phyloP scores from a whole-genome alignment of 1,140 invertebrate species.

The Drosophila setifemur region DNA sequence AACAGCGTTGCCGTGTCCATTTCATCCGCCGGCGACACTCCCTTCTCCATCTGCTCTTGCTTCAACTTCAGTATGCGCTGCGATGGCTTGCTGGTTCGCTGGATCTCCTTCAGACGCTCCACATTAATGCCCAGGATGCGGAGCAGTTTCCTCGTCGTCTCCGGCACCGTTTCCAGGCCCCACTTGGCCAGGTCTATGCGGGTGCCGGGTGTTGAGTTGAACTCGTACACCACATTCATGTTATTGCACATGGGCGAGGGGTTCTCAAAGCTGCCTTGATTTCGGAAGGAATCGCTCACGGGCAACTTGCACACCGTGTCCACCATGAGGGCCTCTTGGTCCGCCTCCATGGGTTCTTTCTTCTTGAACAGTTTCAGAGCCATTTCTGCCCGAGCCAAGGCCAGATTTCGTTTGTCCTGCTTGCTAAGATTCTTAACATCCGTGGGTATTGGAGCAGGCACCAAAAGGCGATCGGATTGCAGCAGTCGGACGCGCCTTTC shows the following conservation, averaged over 20 bases:
- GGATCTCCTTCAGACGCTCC: conserved; percentile 25
- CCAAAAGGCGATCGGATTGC: neutral
- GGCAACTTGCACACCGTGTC: conserved; percentile 48
- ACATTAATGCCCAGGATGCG: conserved; percentile 42
- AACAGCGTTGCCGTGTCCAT: conserved; percentile 4
- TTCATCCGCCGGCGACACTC: conserved; percentile 11
- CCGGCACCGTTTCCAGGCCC: conserved; percentile 46
- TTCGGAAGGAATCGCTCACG: conserved; percentile 1
- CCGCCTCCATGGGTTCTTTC: neutral
- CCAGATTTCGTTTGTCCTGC: conserved; percentile 21
- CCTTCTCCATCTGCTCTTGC: neutral
- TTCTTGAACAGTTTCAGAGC: conserved; percentile 4
- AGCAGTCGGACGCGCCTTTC: conserved; percentile 8
- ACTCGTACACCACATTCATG: conserved; percentile 55
- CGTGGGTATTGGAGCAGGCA: neutral
- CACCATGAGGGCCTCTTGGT: conserved; percentile 40
- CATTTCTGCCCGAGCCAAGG: conserved; percentile 15
- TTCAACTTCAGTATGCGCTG: conserved; percentile 36
- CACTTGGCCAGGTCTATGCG: conserved; percentile 44
- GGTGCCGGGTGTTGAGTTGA: conserved; percentile 44
- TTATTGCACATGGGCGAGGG: conserved; percentile 58
- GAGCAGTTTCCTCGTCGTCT: conserved; percentile 24
- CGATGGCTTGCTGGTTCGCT: conserved; percentile 23
- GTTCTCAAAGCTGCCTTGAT: conserved; percentile 37
- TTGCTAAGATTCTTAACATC: neutral